Conservation (phyloP, 2,888 invertebrate genomes). For the Halocaridina rubra region DNA sequence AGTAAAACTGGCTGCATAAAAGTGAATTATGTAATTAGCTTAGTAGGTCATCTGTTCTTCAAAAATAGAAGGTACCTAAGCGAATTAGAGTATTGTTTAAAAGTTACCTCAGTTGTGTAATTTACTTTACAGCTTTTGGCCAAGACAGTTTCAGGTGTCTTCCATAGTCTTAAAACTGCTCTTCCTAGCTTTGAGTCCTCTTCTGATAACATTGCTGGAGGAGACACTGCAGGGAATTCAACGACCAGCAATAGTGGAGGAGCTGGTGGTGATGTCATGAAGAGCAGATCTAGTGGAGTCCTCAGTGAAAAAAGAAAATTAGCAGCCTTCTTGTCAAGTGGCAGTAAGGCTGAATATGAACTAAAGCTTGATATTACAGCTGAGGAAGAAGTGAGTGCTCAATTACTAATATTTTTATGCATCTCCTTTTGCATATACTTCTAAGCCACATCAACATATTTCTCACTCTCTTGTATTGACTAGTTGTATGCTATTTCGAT, state of each 20-base stretch:
- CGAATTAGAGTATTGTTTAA: too few relatives aligned
- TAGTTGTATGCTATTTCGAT: too few relatives aligned
- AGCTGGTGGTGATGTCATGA: conserved; percentile 6
- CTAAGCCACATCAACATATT: too few relatives aligned
- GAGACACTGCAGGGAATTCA: neutral
- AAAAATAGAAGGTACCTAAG: too few relatives aligned
- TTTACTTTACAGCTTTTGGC: conserved; percentile 75
- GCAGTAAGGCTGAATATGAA: conserved; percentile 48
- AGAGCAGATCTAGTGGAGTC: conserved; percentile 25
- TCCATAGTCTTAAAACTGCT: conserved; percentile 82
- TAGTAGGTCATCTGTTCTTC: too few relatives aligned
- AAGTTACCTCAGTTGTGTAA: too few relatives aligned
- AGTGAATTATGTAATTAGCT: too few relatives aligned
- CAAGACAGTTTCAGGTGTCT: conserved; percentile 82
- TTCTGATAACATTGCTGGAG: conserved; percentile 5
- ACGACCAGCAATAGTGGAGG: neutral
- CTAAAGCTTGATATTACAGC: conserved; percentile 57
- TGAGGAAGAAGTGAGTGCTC: conserved; percentile 59
- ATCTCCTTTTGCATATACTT: too few relatives aligned
- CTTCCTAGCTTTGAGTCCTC: conserved; percentile 72
- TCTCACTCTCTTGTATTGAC: too few relatives aligned
- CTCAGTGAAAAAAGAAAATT: conserved; percentile 42
- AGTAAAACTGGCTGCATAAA: too few relatives aligned
- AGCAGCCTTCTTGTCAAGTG: conserved; percentile 39
- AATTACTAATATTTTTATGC: too few relatives aligned